Evolutionary conservation across 2,113 vertebrate genomes (phyloP), one percentile per base, ranked within the genome.

Genomic region (Siniperca knerii): DNA sequence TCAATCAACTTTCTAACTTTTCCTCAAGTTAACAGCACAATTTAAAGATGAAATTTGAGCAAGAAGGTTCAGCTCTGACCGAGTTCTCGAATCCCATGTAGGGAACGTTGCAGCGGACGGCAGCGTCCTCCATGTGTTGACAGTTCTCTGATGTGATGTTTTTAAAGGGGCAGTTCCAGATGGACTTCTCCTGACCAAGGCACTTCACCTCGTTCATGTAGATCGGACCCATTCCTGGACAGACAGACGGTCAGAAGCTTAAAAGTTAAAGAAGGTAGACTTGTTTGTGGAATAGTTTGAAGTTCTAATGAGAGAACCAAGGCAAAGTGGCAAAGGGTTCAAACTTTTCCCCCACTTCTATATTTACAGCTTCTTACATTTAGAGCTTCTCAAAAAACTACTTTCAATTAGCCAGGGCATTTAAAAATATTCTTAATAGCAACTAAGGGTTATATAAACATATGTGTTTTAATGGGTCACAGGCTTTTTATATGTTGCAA

Each of bases 151-250:
- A 92, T 0, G 98, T 97, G 93, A 98, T 97, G 95, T 99, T 99
- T 83, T 96, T 98, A 91, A 94, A 96, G 2, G 94, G 95, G 33
- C 98, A 99, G 84, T 89, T 96, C 97, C 97, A 98, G 16, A 99
- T 94, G 60, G 97, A 97, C 77, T 93, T 94, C 89, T 99, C 98
- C 0, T 89, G 90, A 20, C 98, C 98, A 0, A 92, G 64, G 67
- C 98, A 99, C 73, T 95, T 96, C 75, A 99, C 97, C 89, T 99
- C 97, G 0, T 97, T 99, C 95, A 99, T 88, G 91, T 99, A 97
- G 88, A 99, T 96, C 0, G 97, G 97, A 25, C 98, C 98, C 42
- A 96, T 97, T 15, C 97, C 98, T 99, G 89, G 3, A 73, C 12
- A 76, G 15, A 52, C 23, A 54, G 5, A 23, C 11, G 50, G 13